Base-by-base conservation (phyloP, 2,113 vertebrate genomes). In the Theropithecus gelada region DNA sequence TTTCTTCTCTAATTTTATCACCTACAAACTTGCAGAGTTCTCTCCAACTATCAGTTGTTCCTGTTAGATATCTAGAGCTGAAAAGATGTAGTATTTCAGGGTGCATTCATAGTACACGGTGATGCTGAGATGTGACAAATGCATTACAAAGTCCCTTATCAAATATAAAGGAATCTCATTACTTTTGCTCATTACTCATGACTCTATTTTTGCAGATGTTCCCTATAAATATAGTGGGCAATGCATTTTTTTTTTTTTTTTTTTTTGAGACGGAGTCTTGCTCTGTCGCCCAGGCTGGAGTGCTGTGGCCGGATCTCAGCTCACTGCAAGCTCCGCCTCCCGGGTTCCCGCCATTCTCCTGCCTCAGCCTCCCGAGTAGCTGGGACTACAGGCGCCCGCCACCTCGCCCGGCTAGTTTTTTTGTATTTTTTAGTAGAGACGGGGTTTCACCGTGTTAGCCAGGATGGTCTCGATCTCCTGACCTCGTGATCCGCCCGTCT, bases 1-100 rank as follows among this genome's bases (percentile, higher is more conserved):
- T 93, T 96, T 96, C 57, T 95, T 96, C 59, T 89, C 50, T 89
- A 40, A 81, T 88, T 92, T 92, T 73, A 66, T 79, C 81, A 96
- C 45, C 50, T 92, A 30, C 4, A 7, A 91, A 79, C 18, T 75
- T 89, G 40, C 0, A 32, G 35, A 66, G 27, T 91, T 78, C 91
- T 93, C 59, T 70, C 55, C 75, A 89, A 57, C 75, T 78, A 55
- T 76, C n/a, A 94, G 12, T 90, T 95, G 25, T 93, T 79, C 59
- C 30, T 97, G 27, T 75, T 78, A 80, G 30, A 81, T 17, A 64
- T 30, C 35, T 57, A 80, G 78, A 92, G 35, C 27, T 92, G 55
- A 86, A 90, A 93, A 94, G 90, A 80, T 76, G 25, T 64, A 59
- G 85, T 93, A 59, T 87, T 95, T 92, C 45, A 80, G 72, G 23